Base-by-base conservation (phyloP, 2,888 invertebrate species). In the Nasonia oneida region DNA sequence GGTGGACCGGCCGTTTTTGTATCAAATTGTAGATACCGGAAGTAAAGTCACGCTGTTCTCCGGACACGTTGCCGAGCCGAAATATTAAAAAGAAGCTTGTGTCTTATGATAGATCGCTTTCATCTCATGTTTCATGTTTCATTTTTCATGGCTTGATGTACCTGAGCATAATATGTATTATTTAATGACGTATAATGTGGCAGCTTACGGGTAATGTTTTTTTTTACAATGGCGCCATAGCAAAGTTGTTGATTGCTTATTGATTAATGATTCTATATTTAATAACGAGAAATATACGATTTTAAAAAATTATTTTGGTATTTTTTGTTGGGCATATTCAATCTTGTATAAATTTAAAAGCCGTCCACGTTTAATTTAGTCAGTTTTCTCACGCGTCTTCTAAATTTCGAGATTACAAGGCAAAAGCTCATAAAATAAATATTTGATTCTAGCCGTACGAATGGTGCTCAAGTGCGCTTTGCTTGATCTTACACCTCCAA, bases 1-100 rank as follows among this genome's bases (percentile, higher is more conserved):
- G 53, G 91, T 91, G 75, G 90, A 93, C 87, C 90, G 90, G 87
- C 91, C 93, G 15, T 93, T 92, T 88, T 83, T 91, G 80, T 90
- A 90, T 87, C 64, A 81, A 5, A 88, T 92, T 76, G 77, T 88
- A 12, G 85, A 89, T 75, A 88, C 84, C 64, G 76, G 82, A 37
- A 81, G 81, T 67, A 50, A 75, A 39, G 74, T 88, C 71, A 74
- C 86, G 4, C 77, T 88, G 8, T 88, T 88, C 70, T 77, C 83
- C 47, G 88, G 88, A 80, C 83, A 84, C 33, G 77, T 88, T 12
- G 73, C 57, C 10, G n/a, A 71, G 10, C 81, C 73, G 5, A 73
- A 61, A 23, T 73, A 47, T 47, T 47, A 42, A 73, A 42, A 18
- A 39, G 23, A 73, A 73, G 3, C 67, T 67, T 29, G 4, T 29